Evolutionary conservation across 2,113 vertebrate genomes (phyloP).

Genomic region (Cheilinus undulatus): DNA sequence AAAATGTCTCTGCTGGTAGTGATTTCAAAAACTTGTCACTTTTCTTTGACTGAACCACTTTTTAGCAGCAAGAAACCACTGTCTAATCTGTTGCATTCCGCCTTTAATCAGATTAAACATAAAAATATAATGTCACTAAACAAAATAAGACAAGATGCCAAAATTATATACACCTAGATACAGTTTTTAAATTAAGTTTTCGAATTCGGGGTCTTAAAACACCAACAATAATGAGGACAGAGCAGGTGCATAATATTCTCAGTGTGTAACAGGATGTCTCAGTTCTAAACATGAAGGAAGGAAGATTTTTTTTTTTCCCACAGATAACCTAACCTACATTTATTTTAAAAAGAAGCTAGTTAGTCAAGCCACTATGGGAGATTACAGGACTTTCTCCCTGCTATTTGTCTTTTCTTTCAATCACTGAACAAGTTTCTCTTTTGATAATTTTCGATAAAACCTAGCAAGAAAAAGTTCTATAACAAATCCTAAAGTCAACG

Average conservation of each 20-base stretch:
- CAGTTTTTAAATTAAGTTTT: not conserved
- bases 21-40: not conserved
- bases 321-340: too few relatives aligned
- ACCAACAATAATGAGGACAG: not conserved
- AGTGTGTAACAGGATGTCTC: not conserved
- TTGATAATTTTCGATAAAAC: not conserved
- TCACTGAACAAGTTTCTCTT: not conserved
- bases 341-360: not conserved
- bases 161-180: not conserved
- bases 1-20: not conserved
- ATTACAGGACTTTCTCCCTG: not conserved
- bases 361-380: not conserved
- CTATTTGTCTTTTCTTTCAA: conserved; percentile 23
- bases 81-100: not conserved
- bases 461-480: rapidly evolving
- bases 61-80: not conserved
- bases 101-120: not conserved
- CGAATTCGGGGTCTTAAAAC: not conserved
- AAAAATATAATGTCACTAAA: too few relatives aligned
- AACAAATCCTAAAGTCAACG: not conserved
- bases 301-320: too few relatives aligned
- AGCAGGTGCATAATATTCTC: conserved; percentile 40
- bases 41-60: not conserved
- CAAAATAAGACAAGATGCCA: not conserved
- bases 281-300: conserved; percentile 15